Conservation (phyloP, 2,888 invertebrate species). For the Buathra laborator region DNA sequence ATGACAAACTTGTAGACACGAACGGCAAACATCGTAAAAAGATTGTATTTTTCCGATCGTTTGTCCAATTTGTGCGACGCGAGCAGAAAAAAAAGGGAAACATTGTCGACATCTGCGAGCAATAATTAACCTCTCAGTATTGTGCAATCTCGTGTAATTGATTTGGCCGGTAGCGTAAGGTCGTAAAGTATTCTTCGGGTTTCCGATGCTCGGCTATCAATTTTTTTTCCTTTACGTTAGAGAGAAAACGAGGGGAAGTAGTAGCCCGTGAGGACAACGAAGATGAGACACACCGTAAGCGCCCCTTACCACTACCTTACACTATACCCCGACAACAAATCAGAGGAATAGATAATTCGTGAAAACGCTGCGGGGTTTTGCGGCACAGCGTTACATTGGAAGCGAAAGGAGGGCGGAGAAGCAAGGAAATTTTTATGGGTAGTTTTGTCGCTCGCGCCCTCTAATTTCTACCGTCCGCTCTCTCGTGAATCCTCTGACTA, state of each 20-base stretch:
- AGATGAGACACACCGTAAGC: constrained; percentile 1
- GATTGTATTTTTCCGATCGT: neutral
- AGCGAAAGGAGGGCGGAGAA: constrained; percentile 26
- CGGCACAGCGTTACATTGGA: constrained; percentile 4
- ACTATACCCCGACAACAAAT: constrained; percentile 31
- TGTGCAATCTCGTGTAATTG: constrained; percentile 37
- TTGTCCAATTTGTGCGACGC: neutral
- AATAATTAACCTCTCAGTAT: constrained; percentile 27
- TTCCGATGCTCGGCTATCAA: constrained; percentile 12
- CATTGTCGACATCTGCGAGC: constrained; percentile 3
- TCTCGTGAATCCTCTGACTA: constrained; percentile 1
- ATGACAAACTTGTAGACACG: neutral
- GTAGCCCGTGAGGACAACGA: constrained; percentile 25
- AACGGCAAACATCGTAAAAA: neutral
- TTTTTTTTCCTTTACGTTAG: constrained; percentile 28
- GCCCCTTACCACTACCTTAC: neutral
- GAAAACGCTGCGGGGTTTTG: constrained; percentile 21
- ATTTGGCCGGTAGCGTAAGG: neutral
- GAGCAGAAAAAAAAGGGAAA: neutral
- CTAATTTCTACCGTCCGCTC: constrained; percentile 58
- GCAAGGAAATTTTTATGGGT: constrained; percentile 58
- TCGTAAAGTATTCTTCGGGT: constrained; percentile 50
- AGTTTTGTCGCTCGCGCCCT: constrained; percentile 62
- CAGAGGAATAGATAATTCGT: constrained; percentile 55
- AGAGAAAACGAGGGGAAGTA: constrained; percentile 31